Evolutionary conservation across 2,888 invertebrate genomes (phyloP).

Genomic region (Metallyticus violacea): DNA sequence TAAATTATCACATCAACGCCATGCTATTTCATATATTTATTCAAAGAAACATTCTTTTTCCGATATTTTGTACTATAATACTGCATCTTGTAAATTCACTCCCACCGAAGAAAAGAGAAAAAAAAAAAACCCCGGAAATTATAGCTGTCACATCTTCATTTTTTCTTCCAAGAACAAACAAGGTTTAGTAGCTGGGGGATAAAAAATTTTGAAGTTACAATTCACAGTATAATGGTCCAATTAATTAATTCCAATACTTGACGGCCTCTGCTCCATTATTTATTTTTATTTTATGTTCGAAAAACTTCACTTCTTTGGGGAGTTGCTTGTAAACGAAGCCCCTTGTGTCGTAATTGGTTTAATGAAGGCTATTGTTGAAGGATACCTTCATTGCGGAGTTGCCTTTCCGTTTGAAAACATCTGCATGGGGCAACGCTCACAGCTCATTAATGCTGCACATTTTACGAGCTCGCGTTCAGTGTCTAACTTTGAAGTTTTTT

Average conservation of each 20-base stretch:
- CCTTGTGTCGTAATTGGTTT: neutral
- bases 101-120: too few species aligned
- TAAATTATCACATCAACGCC: too few species aligned
- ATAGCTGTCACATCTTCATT: neutral
- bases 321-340: neutral
- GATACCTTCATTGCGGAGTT: neutral
- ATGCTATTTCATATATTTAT: too few species aligned
- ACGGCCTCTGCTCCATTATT: neutral
- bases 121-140: too few species aligned
- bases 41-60: too few species aligned
- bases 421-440: neutral
- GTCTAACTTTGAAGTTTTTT: neutral
- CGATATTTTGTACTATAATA: too few species aligned
- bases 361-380: neutral
- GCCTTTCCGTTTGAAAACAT: neutral
- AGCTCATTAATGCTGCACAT: neutral
- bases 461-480: neutral
- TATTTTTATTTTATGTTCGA: neutral
- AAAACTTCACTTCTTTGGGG: neutral
- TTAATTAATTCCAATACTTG: neutral
- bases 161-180: too few species aligned
- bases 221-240: neutral
- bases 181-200: neutral
- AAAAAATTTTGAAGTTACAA: neutral
- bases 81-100: too few species aligned